Evolutionary conservation across 2,888 invertebrate genomes (phyloP).

Genomic region (Sympetrum striolatum): DNA sequence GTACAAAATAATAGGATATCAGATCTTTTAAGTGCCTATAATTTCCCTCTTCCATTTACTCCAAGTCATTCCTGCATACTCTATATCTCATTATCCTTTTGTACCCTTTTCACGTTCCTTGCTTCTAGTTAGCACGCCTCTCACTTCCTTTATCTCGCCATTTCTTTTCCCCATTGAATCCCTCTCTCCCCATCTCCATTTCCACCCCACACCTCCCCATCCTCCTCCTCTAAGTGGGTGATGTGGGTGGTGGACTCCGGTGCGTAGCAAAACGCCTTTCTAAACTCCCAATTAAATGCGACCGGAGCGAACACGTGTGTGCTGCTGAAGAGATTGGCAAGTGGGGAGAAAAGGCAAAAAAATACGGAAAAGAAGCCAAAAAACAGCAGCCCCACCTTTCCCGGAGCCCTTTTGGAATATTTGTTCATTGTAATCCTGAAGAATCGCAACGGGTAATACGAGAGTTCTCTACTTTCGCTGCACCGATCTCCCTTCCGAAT

Average conservation of each 20-base stretch:
- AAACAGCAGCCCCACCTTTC: not conserved
- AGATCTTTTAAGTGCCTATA: not conserved
- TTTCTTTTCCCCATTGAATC: not conserved
- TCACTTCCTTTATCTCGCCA: not conserved
- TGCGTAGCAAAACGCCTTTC: not conserved
- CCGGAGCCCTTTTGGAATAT: not conserved
- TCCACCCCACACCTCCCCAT: not conserved
- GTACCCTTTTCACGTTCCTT: not conserved
- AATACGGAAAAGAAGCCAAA: not conserved
- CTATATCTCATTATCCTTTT: not conserved
- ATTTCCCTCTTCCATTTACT: not conserved
- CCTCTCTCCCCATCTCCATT: not conserved
- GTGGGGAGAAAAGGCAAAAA: not conserved
- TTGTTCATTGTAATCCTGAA: not conserved
- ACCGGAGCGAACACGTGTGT: not conserved
- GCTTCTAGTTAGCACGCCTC: not conserved
- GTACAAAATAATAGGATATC: not conserved
- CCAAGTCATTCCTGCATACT: not conserved
- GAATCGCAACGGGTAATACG: not conserved
- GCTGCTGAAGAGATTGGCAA: not conserved
- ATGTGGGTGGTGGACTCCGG: not conserved
- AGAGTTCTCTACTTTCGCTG: not conserved
- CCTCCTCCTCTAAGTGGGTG: not conserved
- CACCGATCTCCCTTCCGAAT: not conserved
- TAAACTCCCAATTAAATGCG: not conserved